phyloP scores from a whole-genome alignment of 2,113 vertebrate species.

The Sander vitreus region DNA sequence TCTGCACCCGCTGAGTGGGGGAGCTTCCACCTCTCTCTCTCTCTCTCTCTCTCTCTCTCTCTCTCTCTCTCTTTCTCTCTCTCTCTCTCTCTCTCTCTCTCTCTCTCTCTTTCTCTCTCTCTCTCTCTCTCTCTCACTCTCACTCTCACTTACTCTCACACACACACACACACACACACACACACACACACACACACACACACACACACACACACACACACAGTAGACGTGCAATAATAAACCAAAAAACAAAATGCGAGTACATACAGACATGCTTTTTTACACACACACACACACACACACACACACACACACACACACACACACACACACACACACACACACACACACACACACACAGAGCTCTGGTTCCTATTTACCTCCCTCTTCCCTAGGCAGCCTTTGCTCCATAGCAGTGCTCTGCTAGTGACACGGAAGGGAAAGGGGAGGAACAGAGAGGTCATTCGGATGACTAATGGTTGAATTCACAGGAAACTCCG shows the following conservation, averaged over 20 bases:
- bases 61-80: slow-evolving; percentile 12
- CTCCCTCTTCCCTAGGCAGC: slow-evolving; percentile 64
- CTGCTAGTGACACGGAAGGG: slow-evolving; percentile 65
- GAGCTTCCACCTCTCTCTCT: slow-evolving; percentile 45
- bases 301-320: slow-evolving; percentile 9
- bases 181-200: neutral
- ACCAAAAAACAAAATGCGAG: slow-evolving; percentile 1
- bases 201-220: neutral
- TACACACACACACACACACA: slow-evolving; percentile 7
- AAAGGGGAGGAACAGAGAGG: slow-evolving; percentile 85
- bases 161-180: slow-evolving; percentile 25
- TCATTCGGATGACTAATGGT: slow-evolving; percentile 94
- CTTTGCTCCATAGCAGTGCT: slow-evolving; percentile 59
- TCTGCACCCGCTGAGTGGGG: slow-evolving; percentile 65
- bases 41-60: slow-evolving; percentile 27
- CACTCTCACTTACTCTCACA: no score
- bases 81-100: no score
- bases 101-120: no score
- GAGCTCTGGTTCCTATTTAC: slow-evolving; percentile 76
- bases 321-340: slow-evolving; percentile 4
- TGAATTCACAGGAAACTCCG: slow-evolving; percentile 97
- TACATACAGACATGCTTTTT: slow-evolving; percentile 4
- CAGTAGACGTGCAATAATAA: neutral
- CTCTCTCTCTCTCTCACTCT: no score
- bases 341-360: slow-evolving; percentile 8